Base-by-base conservation (phyloP, 2,113 vertebrate species). In the Lucifuga dentata region DNA sequence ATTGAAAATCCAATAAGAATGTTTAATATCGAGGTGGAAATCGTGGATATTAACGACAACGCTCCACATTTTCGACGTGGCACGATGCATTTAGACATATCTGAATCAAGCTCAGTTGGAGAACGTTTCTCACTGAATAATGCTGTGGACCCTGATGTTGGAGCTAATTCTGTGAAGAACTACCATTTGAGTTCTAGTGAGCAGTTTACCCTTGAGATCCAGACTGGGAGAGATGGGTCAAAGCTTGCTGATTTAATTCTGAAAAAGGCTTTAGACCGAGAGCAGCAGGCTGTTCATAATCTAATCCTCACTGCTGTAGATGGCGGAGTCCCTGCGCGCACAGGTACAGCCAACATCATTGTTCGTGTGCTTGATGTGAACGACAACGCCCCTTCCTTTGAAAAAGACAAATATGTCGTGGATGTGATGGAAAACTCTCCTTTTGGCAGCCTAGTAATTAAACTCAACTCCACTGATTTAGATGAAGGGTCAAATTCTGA, bases 1-100 rank as follows among this genome's bases (percentile, higher is more conserved):
- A 88, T 94, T 48, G 90, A 94, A 49, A 81, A 89, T 11, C 93
- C 93, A 0, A 52, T 93, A 13, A 80, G 89, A 3, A 91, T 95
- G 59, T 94, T 93, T 78, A 93, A 94, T 11, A 89, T 92, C 0
- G 91, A 92, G 6, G 68, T 91, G 1, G 90, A 91, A 32, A 86
- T 92, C 1, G 39, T 12, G 2, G 90, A 92, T 6, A 90, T 92
- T 3, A 90, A 92, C 3, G 89, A 92, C 3, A 90, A 91, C 36
- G 77, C 86, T 11, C 91, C 91, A 7, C 77, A 83, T 68, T 92
- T 91, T 24, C 73, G 90, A 0, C 80, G 91, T 0, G 93, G 93
- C 13, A 92, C 91, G 11, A 93, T 95, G 81, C 80, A 89, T 43
- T 45, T 91, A 55, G 92, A 92, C 41, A 90, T 93, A 3, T 86